Base-by-base conservation (phyloP, 2,113 vertebrate species). In the Brienomyrus brachyistius region DNA sequence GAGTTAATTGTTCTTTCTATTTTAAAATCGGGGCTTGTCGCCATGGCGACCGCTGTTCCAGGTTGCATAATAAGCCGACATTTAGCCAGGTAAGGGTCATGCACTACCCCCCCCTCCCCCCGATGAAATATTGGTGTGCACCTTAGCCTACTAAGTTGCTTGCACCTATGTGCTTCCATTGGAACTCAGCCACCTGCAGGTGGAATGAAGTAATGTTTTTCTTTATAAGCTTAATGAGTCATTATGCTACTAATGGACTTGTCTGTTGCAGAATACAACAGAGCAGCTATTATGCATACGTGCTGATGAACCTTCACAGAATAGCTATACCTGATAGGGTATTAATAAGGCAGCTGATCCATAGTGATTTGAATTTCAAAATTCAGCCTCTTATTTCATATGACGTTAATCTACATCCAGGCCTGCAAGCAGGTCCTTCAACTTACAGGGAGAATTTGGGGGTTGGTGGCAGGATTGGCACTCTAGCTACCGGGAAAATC, bases 1-100 rank as follows among this genome's bases (percentile, higher is more conserved):
- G 98, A 96, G 98, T 99, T 96, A 99, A 99, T 94, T 99, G 98
- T 94, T 99, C 98, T 10, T 99, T 99, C 95, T 99, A 99, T 95
- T 99, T 99, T 94, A 99, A 99, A 97, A 99, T 99, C 5, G 98
- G 98, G 94, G 98, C 98, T 48, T 99, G 98, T 95, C 96, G 98
- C 94, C 98, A 99, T 98, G 98, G 98, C 94, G 98, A 99, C 93
- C 97, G 98, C 92, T 99, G 98, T 94, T 99, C 97, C 90, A 96
- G 98, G 91, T 97, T 99, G 95, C 98, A 99, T 95, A 99, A 99
- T 95, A 99, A 98, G 95, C 98, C 98, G 88, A 99, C 98, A 90
- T 99, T 99, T 96, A 99, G 98, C 95, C 98, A 99, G 98, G 96
- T 97, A 56, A 56, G 91, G 90, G 91, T 48, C 70, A 56, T 56